Evolutionary conservation across 2,888 invertebrate genomes (phyloP).

Genomic region (Corbicula japonica): DNA sequence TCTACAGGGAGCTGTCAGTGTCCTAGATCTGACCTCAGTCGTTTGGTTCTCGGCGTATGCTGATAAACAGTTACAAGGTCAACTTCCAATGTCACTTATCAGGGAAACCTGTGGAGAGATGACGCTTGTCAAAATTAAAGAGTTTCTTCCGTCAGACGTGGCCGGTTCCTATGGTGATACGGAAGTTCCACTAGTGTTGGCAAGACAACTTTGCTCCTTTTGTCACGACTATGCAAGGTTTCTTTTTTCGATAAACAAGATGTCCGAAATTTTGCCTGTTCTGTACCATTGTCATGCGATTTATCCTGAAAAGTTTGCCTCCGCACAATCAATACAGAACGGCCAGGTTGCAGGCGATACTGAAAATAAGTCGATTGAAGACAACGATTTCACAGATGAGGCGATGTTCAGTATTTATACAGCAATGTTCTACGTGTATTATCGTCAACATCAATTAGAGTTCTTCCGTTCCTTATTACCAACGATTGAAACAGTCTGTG

Average conservation of each 20-base stretch:
- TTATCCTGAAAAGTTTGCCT: slow-evolving; percentile 6
- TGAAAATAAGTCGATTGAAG: too few relatives aligned
- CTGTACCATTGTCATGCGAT: slow-evolving; percentile 43
- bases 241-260: slow-evolving; percentile 45
- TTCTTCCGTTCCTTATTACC: slow-evolving; percentile 10
- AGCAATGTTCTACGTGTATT: slow-evolving; percentile 26
- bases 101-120: slow-evolving; percentile 49
- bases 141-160: slow-evolving; percentile 46
- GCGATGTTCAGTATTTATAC: slow-evolving; percentile 38
- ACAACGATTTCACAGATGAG: background rate
- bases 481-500: background rate
- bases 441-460: slow-evolving; percentile 9
- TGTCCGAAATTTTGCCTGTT: slow-evolving; percentile 33
- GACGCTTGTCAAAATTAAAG: slow-evolving; percentile 46
- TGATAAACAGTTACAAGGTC: slow-evolving; percentile 64
- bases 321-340: background rate
- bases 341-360: background rate
- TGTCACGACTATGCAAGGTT: slow-evolving; percentile 57
- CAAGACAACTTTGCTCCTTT: slow-evolving; percentile 37
- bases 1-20: slow-evolving; percentile 53
- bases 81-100: slow-evolving; percentile 55
- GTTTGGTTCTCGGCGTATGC: slow-evolving; percentile 66
- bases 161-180: slow-evolving; percentile 48
- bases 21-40: slow-evolving; percentile 25
- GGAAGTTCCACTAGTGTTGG: slow-evolving; percentile 52